Conservation (phyloP, 2,113 vertebrate genomes). For the Gadus macrocephalus region DNA sequence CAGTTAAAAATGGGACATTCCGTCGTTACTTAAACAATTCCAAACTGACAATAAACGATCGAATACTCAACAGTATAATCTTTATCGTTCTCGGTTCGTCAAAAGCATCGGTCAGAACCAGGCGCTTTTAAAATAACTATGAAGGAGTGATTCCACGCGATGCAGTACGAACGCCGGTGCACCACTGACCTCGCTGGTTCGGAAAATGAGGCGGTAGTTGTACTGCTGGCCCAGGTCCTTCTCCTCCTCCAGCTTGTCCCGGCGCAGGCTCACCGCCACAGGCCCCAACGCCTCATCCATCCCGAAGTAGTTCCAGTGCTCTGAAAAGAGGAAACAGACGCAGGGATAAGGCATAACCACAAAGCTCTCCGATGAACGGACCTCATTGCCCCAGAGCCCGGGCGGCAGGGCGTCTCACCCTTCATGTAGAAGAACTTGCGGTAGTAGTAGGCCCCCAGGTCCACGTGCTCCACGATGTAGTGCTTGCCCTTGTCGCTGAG, state of each 20-base stretch:
- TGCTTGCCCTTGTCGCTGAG: conserved; percentile 86
- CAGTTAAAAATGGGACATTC: no score
- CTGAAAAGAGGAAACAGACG: conserved; percentile 52
- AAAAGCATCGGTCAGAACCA: no score
- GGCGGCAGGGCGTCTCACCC: conserved; percentile 68
- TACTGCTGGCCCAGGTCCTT: conserved; percentile 92
- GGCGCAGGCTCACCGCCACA: conserved; percentile 89
- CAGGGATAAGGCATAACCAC: neutral
- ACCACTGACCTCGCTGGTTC: conserved; percentile 90
- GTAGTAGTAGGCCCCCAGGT: conserved; percentile 92
- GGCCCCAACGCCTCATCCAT: conserved; percentile 89
- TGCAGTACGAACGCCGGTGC: neutral
- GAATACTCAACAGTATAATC: neutral
- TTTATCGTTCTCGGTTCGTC: neutral
- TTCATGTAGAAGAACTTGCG: conserved; percentile 90
- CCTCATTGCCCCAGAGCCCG: neutral
- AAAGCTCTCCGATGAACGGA: neutral
- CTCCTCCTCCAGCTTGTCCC: conserved; percentile 91
- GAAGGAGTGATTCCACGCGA: neutral
- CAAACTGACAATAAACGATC: no score
- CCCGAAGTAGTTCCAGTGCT: conserved; percentile 97
- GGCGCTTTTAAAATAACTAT: no score
- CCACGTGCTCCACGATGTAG: conserved; percentile 91
- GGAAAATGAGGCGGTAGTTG: conserved; percentile 91
- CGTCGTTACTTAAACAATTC: no score